phyloP scores from a whole-genome alignment of 2,113 vertebrate genomes.

The Sigmodon hispidus region DNA sequence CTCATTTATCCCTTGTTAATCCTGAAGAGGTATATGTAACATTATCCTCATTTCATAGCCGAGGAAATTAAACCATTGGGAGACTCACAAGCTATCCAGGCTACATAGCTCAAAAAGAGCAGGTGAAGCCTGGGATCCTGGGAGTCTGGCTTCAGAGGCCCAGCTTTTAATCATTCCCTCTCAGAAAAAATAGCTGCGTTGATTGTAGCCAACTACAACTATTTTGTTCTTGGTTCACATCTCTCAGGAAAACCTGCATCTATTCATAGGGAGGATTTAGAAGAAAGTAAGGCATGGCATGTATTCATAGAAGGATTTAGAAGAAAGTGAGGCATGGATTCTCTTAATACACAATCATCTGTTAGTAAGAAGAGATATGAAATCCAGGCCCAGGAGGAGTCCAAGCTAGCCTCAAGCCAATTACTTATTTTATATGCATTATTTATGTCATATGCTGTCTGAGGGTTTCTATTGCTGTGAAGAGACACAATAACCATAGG shows the following conservation, averaged over 20 bases:
- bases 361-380: neutral
- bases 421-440: neutral
- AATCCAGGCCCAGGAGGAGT: neutral
- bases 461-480: neutral
- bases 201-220: neutral
- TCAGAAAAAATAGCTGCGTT: neutral
- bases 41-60: conserved; percentile 27
- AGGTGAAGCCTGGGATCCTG: neutral
- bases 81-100: neutral
- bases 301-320: neutral
- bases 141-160: neutral
- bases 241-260: neutral
- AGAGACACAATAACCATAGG: neutral
- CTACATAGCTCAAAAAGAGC: neutral
- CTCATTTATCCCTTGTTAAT: conserved; percentile 59
- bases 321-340: neutral
- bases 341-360: neutral
- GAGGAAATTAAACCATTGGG: conserved; percentile 30
- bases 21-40: conserved; percentile 39
- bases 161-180: neutral
- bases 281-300: neutral
- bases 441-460: neutral
- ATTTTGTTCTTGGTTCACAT: neutral
- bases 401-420: neutral
- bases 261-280: neutral